Evolutionary conservation across 2,113 vertebrate genomes (phyloP).

Genomic region (Macroglossus sobrinus): DNA sequence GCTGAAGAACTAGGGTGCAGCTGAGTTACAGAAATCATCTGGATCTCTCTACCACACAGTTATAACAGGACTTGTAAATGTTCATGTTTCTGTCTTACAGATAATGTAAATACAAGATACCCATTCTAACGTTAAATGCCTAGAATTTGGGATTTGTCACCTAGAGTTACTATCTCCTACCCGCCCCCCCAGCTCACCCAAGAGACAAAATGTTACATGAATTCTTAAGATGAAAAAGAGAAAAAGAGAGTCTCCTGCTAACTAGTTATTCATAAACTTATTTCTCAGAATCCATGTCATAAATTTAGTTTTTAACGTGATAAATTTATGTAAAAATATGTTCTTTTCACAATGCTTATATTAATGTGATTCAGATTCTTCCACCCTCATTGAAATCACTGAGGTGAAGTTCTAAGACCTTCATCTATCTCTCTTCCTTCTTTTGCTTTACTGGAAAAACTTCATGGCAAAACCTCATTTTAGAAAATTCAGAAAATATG

Average conservation of each 20-base stretch:
- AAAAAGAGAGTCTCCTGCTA: not conserved
- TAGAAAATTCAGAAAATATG: not conserved
- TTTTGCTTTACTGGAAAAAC: conserved; percentile 12
- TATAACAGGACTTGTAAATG: not conserved
- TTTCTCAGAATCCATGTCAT: not conserved
- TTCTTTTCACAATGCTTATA: not conserved
- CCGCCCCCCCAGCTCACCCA: not conserved
- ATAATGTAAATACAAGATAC: not conserved
- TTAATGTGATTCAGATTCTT: not conserved
- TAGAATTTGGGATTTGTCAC: not conserved
- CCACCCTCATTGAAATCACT: not conserved
- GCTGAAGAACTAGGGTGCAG: not conserved
- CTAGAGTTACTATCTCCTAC: not conserved
- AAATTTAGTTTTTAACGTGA: not conserved
- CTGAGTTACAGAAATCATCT: not conserved
- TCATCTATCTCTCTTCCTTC: not conserved
- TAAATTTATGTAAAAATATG: not conserved
- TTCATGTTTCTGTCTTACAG: not conserved
- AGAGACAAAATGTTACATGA: not conserved
- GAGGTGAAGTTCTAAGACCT: not conserved
- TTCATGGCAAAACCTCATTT: not conserved
- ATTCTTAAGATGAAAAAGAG: not conserved
- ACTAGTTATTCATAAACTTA: not conserved
- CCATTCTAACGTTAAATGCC: not conserved
- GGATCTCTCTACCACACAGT: not conserved